Base-by-base conservation (phyloP, 2,113 vertebrate species). In the Arothron firmamentum region DNA sequence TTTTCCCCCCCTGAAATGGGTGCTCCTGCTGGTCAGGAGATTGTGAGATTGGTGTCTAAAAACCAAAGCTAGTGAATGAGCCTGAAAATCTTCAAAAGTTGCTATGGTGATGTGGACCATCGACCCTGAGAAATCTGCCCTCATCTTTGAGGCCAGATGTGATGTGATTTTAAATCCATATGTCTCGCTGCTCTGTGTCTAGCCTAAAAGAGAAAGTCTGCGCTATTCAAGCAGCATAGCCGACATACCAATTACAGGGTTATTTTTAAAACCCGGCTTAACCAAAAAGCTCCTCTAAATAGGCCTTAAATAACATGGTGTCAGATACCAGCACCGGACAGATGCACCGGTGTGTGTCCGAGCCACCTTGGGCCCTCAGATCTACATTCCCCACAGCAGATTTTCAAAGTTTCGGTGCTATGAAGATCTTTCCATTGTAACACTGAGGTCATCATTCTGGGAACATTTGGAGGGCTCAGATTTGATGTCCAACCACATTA, bases 301-400 rank as follows among this genome's bases (percentile, higher is more conserved):
- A 86, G 68, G 62, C 6, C 66, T 78, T 60, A 85, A 90, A 90
- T 89, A 78, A 85, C 83, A 84, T 67, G 82, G 87, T 88, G 75
- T 88, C 56, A 2, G 31, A 54, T 87, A 57, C 61, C 79, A 45
- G 61, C 68, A 59, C 52, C 49, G 70, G 21, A 56, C 67, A 48
- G 38, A 65, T 6, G 48, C 76, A 66, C 50, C 17, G 5, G 52
- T 49, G 60, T 11, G 45, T 17, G 11, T 52, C 34, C 19, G 41
- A 54, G 61, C 65, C 65, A 65, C 48, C 56, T 56, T 42, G 50
- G 2, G 56, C 54, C 28, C 23, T 16, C 42, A 16, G 12, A 41
- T 81, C 79, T 69, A 62, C 74, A 59, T 20, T 28, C 3, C 72
- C 77, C 79, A 77, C 5, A 60, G 43, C 43, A 16, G 43, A 45